Conservation (phyloP, 2,888 invertebrate species). For the Endotricha flammealis region DNA sequence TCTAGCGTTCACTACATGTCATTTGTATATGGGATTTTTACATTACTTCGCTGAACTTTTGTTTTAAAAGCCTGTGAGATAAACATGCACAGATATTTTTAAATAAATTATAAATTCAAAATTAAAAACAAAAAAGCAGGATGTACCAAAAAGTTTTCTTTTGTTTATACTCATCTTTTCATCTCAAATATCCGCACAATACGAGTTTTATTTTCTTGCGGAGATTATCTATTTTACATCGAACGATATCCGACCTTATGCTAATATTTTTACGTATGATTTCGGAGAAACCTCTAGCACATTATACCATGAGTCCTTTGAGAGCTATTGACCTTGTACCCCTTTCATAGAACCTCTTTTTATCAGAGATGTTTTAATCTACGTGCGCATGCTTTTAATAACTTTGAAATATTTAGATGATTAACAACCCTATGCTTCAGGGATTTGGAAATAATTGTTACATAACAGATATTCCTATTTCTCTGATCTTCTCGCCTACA, state of each 20-base stretch:
- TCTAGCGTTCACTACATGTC: too few relatives aligned
- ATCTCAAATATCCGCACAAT: background rate
- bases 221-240: conserved; percentile 1
- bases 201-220: background rate
- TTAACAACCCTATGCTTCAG: background rate
- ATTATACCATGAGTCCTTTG: conserved; percentile 17
- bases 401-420: background rate
- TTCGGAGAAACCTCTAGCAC: conserved; percentile 7
- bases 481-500: too few relatives aligned
- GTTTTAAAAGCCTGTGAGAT: too few relatives aligned
- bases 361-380: conserved; percentile 5
- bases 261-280: background rate
- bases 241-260: conserved; percentile 7
- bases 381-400: background rate
- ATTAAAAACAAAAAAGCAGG: too few relatives aligned
- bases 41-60: too few relatives aligned
- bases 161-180: background rate
- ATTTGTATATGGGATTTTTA: too few relatives aligned
- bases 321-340: conserved; percentile 19
- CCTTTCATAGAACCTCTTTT: conserved; percentile 3
- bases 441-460: background rate
- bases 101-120: too few relatives aligned
- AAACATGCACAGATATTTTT: too few relatives aligned
- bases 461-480: background rate
- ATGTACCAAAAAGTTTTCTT: background rate